Evolutionary conservation across 2,888 invertebrate genomes (phyloP), one percentile per base, ranked within the genome.

Genomic region (Metopia argyrocephala): DNA sequence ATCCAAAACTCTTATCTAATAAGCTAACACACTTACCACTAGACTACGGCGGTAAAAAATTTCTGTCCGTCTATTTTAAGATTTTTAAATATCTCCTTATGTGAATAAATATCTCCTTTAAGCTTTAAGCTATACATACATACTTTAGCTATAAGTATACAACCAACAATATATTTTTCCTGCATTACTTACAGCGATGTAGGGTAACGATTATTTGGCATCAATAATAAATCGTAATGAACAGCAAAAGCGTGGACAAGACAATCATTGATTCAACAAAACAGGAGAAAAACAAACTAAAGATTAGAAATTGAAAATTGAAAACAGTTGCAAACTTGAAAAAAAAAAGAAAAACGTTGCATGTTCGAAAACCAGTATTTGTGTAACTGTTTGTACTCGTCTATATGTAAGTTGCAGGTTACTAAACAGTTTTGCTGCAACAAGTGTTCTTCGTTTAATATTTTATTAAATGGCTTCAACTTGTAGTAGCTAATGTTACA

Each of bases 191-290:
- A n/a, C n/a, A n/a, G n/a, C n/a, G n/a, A n/a, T n/a, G n/a, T n/a
- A n/a, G n/a, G n/a, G n/a, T n/a, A 73, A 28, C 66, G 23, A 57
- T 68, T 38, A 73, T 73, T 68, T 64, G 38, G 38, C 38, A 80
- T 65, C 76, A 73, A 71, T 52, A 68, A 76, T 76, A 76, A 73
- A 76, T 76, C 65, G 64, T 62, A 80, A 73, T 52, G 73, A 80
- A 80, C 80, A 76, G 76, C 80, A 80, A 69, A 80, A 76, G 80
- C 76, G 80, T 76, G 80, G 80, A 76, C 76, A 80, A 76, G 69
- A 73, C 80, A 76, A 76, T 76, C 71, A 80, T 62, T 28, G 68
- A 68, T 21, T 68, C 5, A 21, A 45, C 66, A n/a, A n/a, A n/a
- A 38, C 15, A 9, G 38, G 9, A 15, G 2, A 38, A 38, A 38